Percentiles rank a stretch among this genome's conserved stretches.
Conservation (phyloP, 2,888 invertebrate genomes). For the Pristionchus japonicus region DNA sequence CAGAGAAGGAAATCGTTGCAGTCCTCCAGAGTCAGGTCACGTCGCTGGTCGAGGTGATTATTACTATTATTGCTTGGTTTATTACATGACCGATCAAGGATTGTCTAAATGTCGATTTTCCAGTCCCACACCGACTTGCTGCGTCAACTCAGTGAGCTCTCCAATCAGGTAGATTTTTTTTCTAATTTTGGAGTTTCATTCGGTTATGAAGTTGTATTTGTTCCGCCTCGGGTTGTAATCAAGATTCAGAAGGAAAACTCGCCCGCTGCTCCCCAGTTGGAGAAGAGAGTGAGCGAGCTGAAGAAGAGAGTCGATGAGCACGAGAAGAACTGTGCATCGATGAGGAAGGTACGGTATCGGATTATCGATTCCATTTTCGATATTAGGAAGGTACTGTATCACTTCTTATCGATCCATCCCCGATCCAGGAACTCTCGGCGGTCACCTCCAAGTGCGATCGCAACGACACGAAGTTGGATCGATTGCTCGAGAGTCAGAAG, state of each 20-base stretch:
- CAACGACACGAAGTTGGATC: neutral
- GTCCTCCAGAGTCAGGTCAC: neutral
- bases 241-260: constrained; percentile 2
- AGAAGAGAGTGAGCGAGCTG: neutral
- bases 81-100: too few relatives aligned
- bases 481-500: neutral
- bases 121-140: neutral
- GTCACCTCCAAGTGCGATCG: neutral
- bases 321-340: neutral
- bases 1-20: neutral
- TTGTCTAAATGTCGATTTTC: neutral
- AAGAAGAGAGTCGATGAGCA: neutral
- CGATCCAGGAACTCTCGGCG: neutral
- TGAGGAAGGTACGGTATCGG: constrained; percentile 20
- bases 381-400: neutral
- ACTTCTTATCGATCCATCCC: too few relatives aligned
- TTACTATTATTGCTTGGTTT: too few relatives aligned
- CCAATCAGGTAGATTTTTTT: neutral
- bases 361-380: neutral
- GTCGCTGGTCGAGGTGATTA: neutral
- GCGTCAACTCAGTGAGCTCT: neutral
- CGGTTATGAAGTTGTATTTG: too few relatives aligned
- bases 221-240: too few relatives aligned
- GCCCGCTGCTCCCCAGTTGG: neutral
- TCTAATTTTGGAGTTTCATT: too few relatives aligned